A percentile compares a stretch with the other conserved stretches of the same genome.
Conservation (phyloP, 2,113 vertebrate species). For the Anguilla japonica region DNA sequence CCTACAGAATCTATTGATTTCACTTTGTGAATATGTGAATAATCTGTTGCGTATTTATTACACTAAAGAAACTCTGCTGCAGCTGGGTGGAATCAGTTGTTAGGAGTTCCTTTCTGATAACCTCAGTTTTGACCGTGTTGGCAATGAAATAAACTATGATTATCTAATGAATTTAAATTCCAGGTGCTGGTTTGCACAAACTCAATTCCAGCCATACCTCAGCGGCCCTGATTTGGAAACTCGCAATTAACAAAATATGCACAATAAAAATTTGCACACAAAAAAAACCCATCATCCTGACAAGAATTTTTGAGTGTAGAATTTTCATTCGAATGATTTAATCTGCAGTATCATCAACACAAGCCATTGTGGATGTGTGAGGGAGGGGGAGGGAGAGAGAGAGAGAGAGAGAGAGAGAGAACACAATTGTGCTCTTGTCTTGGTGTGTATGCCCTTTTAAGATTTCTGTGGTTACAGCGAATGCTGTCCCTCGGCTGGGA, state of each 20-base stretch:
- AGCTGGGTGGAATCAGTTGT: too few relatives aligned
- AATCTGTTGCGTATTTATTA: not conserved
- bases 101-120: not conserved
- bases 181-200: not conserved
- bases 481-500: not conserved
- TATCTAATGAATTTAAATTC: not conserved
- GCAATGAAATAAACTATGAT: not conserved
- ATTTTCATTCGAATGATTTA: too few relatives aligned
- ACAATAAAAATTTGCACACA: too few relatives aligned
- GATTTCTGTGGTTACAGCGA: slow-evolving; percentile 5
- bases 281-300: too few relatives aligned
- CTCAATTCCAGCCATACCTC: not conserved
- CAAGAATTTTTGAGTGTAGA: too few relatives aligned
- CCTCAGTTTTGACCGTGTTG: not conserved
- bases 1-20: not conserved
- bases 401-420: not conserved
- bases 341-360: too few relatives aligned
- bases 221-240: not conserved
- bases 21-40: not conserved
- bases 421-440: not conserved
- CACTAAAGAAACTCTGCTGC: not conserved
- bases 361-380: too few relatives aligned
- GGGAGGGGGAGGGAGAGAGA: too few relatives aligned
- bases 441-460: slow-evolving; percentile 17
- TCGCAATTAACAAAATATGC: too few relatives aligned